phyloP scores from a whole-genome alignment of 2,113 vertebrate species.

The Psittacus erithacus region DNA sequence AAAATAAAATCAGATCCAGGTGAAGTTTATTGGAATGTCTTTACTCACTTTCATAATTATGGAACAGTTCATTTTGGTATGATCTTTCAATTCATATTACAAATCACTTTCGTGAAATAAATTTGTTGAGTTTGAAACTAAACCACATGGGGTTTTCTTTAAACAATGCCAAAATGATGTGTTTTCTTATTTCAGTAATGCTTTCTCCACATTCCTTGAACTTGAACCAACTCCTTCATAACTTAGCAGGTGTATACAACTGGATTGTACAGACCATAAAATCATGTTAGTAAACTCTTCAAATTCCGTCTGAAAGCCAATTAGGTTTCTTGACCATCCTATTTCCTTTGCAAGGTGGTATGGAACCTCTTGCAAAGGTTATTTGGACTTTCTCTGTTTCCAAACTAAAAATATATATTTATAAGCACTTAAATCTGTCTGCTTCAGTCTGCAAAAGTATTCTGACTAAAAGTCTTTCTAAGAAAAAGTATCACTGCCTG shows the following conservation, averaged over 20 bases:
- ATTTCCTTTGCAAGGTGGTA: neutral
- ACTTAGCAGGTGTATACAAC: neutral
- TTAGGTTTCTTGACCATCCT: neutral
- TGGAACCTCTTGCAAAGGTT: neutral
- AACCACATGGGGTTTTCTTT: neutral
- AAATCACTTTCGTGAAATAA: neutral
- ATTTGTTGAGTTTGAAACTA: neutral
- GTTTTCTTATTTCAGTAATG: neutral
- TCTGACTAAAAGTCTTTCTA: neutral
- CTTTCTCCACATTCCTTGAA: neutral
- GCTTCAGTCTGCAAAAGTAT: neutral
- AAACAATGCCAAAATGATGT: rapidly evolving
- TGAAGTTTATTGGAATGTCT: neutral
- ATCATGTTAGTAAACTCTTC: neutral
- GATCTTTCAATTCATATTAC: neutral
- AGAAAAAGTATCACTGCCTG: neutral
- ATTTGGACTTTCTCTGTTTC: neutral
- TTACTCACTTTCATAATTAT: neutral
- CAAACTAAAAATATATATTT: neutral
- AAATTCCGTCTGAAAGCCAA: neutral
- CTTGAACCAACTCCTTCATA: neutral
- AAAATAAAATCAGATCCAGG: neutral
- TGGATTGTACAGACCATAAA: neutral
- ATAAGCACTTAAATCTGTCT: neutral
- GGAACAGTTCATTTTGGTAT: neutral